These are phyloP conservation scores for Enteromius radiatus DNA, from an alignment of 2,797 vertebrate genomes.

Conservation along the genomic window DNA sequence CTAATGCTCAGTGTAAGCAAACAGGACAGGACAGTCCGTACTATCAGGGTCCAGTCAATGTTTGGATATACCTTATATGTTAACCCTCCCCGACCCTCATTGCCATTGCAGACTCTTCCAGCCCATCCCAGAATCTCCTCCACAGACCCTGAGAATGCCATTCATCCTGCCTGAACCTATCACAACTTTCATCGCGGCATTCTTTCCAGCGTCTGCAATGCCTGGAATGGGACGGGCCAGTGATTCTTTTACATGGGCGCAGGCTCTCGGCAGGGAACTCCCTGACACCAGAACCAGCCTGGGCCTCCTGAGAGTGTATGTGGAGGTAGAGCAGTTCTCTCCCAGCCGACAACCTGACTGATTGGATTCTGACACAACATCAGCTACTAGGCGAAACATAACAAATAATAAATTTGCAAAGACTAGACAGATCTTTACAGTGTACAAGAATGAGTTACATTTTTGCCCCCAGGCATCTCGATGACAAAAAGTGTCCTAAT, in stretches of 20 bases:
- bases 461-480: background rate
- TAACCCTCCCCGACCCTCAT: conserved; percentile 40
- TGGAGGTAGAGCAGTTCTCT: conserved; percentile 25
- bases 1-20: too few species aligned
- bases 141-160: conserved; percentile 45
- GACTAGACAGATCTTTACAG: background rate
- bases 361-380: background rate
- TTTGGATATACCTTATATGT: conserved; percentile 45
- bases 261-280: conserved; percentile 54
- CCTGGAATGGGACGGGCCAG: conserved; percentile 52
- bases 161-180: conserved; percentile 59
- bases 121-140: conserved; percentile 31
- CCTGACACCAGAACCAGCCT: conserved; percentile 42
- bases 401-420: background rate
- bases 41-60: conserved; percentile 57
- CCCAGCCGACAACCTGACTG: conserved; percentile 12
- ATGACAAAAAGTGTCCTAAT: background rate
- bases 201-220: conserved; percentile 60
- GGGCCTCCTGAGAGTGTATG: background rate
- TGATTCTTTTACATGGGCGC: conserved; percentile 57
- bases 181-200: conserved; percentile 63
- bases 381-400: background rate
- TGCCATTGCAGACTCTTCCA: conserved; percentile 8
- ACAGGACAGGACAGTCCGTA: conserved; percentile 55
- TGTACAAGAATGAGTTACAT: background rate